These are phyloP conservation scores for Gymnopithys bicolor DNA, from an alignment of 2,797 vertebrate genomes.

Conservation along the genomic window DNA sequence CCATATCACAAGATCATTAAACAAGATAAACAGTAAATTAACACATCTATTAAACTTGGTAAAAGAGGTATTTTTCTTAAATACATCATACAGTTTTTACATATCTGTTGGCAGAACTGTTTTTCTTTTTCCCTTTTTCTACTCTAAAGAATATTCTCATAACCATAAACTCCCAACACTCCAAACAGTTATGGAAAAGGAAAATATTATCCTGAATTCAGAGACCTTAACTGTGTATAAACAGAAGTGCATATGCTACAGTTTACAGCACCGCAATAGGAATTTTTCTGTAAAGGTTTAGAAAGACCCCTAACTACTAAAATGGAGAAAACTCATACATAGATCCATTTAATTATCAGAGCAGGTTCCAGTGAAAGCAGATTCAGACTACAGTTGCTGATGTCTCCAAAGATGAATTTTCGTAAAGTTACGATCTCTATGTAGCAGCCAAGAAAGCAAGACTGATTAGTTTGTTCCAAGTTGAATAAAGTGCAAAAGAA, in stretches of 20 bases:
- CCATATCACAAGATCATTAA: slow-evolving; percentile 41
- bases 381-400: not conserved
- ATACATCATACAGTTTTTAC: not conserved
- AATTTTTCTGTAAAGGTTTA: not conserved
- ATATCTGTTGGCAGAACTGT: not conserved
- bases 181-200: not conserved
- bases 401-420: not conserved
- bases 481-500: not conserved
- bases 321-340: not conserved
- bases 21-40: slow-evolving; percentile 34
- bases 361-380: not conserved
- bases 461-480: not conserved
- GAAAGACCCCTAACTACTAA: not conserved
- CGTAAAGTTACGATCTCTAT: not conserved
- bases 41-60: not conserved
- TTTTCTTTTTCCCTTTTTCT: not conserved
- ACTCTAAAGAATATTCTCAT: not conserved
- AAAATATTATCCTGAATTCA: not conserved
- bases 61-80: not conserved
- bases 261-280: not conserved
- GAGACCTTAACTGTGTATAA: not conserved
- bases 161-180: not conserved
- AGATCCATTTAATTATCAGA: not conserved
- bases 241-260: not conserved
- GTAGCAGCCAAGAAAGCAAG: not conserved